Conservation (phyloP, 2,113 vertebrate species). For the Empidonax traillii region DNA sequence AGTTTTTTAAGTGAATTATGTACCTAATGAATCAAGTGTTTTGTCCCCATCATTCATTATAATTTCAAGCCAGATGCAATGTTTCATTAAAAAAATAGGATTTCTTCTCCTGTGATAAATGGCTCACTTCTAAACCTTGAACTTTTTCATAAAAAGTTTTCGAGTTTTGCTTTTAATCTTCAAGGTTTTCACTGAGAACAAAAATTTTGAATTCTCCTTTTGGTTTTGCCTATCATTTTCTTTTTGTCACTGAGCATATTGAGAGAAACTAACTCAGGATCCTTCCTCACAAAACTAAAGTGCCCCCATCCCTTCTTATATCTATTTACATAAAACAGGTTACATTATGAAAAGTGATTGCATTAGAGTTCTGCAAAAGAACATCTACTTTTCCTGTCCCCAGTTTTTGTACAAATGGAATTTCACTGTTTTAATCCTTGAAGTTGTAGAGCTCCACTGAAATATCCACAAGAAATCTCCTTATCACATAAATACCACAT, state of each 20-base stretch:
- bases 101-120: not conserved
- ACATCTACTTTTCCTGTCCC: not conserved
- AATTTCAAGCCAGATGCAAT: not conserved
- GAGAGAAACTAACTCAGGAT: not conserved
- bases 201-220: not conserved
- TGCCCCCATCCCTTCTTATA: not conserved
- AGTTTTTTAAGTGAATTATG: not conserved
- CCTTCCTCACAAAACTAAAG: not conserved
- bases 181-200: not conserved
- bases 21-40: slow-evolving; percentile 1
- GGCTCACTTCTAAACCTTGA: not conserved
- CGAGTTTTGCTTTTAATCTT: not conserved
- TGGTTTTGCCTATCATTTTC: not conserved
- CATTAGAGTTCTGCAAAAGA: not conserved
- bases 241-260: not conserved
- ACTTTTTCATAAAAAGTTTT: not conserved
- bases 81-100: not conserved
- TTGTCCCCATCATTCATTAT: not conserved
- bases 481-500: not conserved
- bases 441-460: not conserved
- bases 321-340: not conserved
- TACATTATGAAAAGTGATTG: not conserved
- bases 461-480: not conserved
- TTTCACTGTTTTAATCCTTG: not conserved
- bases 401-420: not conserved